These are phyloP conservation scores for Alethe castanea DNA, from an alignment of 2,113 vertebrate genomes.

Conservation along the genomic window DNA sequence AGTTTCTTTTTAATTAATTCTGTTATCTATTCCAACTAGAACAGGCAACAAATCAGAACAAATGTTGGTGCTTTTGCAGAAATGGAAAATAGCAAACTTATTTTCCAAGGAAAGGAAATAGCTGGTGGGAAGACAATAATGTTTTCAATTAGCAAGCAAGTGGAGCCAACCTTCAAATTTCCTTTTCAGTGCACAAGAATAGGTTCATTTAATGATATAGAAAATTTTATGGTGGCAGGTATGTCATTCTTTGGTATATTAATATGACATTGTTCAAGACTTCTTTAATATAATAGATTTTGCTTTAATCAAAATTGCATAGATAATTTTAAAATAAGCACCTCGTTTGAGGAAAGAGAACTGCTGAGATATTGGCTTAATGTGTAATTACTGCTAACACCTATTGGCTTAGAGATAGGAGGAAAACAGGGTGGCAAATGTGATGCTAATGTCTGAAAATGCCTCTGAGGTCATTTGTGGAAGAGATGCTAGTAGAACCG, in stretches of 20 bases:
- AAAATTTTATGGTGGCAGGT: not conserved
- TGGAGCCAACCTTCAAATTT: not conserved
- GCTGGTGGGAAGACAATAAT: not conserved
- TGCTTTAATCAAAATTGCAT: not conserved
- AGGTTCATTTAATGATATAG: not conserved
- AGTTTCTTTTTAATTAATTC: not conserved
- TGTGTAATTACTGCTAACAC: not conserved
- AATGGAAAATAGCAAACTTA: not conserved
- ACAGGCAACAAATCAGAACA: not conserved
- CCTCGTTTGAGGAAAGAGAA: not conserved
- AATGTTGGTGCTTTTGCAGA: not conserved
- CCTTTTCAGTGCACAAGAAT: not conserved
- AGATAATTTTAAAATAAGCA: not conserved
- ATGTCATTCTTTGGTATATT: not conserved
- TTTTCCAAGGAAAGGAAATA: not conserved
- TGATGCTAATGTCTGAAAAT: not conserved
- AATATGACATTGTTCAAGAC: not conserved
- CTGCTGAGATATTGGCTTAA: not conserved
- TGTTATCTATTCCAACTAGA: not conserved
- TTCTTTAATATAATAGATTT: not conserved
- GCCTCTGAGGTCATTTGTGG: not conserved
- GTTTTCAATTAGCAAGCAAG: not conserved
- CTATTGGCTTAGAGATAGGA: not conserved
- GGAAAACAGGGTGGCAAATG: not conserved
- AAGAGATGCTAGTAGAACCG: not conserved